Percentiles rank a stretch among this genome's conserved stretches.
Conservation (phyloP, 2,113 vertebrate genomes). For the Phrynosoma platyrhinos region DNA sequence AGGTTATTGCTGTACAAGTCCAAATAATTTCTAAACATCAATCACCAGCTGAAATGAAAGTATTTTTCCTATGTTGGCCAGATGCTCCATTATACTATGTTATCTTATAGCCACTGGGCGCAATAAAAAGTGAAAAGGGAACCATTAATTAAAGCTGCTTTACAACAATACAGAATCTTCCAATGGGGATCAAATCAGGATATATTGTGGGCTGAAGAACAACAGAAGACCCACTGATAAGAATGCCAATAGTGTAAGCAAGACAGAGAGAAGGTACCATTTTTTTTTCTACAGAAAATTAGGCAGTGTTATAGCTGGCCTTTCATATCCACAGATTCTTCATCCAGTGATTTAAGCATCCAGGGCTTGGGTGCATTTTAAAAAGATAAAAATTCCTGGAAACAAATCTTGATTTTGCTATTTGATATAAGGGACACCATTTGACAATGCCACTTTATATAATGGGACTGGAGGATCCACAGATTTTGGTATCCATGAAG, state of each 20-base stretch:
- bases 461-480: too few relatives aligned
- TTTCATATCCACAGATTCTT: too few relatives aligned
- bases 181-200: not conserved
- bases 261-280: not conserved
- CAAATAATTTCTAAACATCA: conserved; percentile 20
- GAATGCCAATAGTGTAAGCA: not conserved
- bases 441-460: too few relatives aligned
- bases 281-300: not conserved
- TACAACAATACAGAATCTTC: not conserved
- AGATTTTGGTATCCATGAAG: too few relatives aligned
- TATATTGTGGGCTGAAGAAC: not conserved
- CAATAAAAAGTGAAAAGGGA: not conserved
- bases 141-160: not conserved
- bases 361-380: too few relatives aligned
- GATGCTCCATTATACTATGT: not conserved
- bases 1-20: not conserved
- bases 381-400: too few relatives aligned
- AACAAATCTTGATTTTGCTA: not conserved
- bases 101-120: not conserved
- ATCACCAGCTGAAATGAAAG: conserved; percentile 12
- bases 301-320: not conserved
- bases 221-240: not conserved
- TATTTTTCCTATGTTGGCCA: conserved; percentile 19
- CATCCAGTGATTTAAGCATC: too few relatives aligned
- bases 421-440: too few relatives aligned